A percentile compares a stretch with the other conserved stretches of the same genome.
Conservation (phyloP, 2,888 invertebrate genomes). For the Folsomia candida region DNA sequence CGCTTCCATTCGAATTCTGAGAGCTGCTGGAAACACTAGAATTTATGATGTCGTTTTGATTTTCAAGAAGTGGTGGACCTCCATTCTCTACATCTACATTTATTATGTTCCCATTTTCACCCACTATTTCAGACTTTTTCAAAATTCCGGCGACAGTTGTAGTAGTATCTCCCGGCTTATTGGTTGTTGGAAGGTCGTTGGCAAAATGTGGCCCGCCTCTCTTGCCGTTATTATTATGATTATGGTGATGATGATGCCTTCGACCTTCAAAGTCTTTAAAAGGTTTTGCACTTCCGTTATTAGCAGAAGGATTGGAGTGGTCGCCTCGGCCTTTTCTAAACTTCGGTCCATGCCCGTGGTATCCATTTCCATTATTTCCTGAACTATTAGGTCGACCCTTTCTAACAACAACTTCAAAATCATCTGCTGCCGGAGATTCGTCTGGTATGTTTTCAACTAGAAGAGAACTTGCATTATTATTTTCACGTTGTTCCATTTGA, state of each 20-base stretch:
- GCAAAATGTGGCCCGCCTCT: not conserved
- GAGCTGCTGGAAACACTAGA: not conserved
- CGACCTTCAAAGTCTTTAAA: not conserved
- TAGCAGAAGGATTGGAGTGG: not conserved
- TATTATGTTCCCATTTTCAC: not conserved
- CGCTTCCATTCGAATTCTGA: not conserved
- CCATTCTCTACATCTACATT: not conserved
- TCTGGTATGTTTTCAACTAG: not conserved
- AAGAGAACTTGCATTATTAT: not conserved
- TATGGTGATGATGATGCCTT: not conserved
- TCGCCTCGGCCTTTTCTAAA: constrained; percentile 10
- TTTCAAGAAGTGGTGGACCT: not conserved
- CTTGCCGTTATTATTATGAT: not conserved
- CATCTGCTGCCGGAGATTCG: constrained; percentile 2
- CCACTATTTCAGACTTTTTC: not conserved
- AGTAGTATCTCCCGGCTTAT: not conserved
- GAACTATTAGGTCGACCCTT: not conserved
- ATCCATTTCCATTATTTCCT: not conserved
- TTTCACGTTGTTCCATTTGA: not conserved
- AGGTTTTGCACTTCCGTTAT: not conserved
- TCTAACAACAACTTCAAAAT: constrained; percentile 13
- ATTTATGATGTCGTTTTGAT: not conserved
- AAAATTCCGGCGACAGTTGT: not conserved
- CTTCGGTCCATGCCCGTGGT: constrained; percentile 8
- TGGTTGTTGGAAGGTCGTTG: not conserved